Percentiles rank a stretch among this genome's conserved stretches.
phyloP scores from a whole-genome alignment of 1,140 invertebrate species.

The Argopecten irradians region DNA sequence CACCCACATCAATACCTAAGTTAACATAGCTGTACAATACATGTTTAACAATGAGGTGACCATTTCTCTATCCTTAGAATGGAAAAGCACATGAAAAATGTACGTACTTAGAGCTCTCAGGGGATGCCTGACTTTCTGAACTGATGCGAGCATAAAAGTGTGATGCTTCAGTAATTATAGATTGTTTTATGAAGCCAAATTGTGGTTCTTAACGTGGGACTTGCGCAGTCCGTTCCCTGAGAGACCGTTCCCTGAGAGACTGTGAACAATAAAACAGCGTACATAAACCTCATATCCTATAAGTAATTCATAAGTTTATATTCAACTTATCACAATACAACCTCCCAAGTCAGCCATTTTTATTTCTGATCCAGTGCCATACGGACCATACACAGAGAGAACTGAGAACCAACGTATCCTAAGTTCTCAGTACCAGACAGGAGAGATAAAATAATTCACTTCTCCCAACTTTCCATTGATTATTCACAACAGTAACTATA shows the following conservation, averaged over 20 bases:
- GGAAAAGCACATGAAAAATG: not conserved
- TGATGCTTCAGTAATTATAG: not conserved
- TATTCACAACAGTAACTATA: no score
- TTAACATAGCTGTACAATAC: not conserved
- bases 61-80: not conserved
- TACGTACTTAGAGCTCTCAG: not conserved
- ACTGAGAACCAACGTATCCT: not conserved
- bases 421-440: not conserved
- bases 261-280: not conserved
- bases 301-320: constrained; percentile 19
- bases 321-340: not conserved
- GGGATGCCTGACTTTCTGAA: not conserved
- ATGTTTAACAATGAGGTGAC: not conserved
- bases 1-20: no score
- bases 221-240: not conserved
- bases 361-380: not conserved
- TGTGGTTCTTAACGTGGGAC: not conserved
- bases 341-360: not conserved
- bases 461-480: no score
- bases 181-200: constrained; percentile 8
- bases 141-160: not conserved
- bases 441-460: not conserved
- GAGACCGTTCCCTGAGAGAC: not conserved
- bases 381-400: no score
- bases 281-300: not conserved